Evolutionary conservation across 2,113 vertebrate species (phyloP).

Genomic region (Erythrolamprus reginae): DNA sequence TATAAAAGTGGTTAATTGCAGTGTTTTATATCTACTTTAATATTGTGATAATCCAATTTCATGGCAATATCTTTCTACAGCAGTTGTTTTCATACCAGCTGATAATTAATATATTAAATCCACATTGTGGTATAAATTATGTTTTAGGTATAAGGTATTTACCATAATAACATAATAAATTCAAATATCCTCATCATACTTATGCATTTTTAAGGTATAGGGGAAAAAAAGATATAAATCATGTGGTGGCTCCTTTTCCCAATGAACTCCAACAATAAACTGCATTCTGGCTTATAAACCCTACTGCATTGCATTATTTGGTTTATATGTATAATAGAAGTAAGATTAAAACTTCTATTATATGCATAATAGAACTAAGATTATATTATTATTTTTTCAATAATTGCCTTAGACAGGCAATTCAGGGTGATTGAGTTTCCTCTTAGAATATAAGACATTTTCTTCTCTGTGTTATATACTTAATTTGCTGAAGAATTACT

Average conservation of each 20-base stretch:
- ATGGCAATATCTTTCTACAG: neutral
- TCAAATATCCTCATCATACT: neutral
- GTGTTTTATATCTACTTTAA: neutral
- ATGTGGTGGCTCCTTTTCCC: neutral
- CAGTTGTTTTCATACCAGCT: neutral
- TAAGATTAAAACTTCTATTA: too few relatives aligned
- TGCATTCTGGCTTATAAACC: neutral
- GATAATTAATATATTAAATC: neutral
- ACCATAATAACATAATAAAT: neutral
- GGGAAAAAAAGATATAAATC: neutral
- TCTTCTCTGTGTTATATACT: neutral
- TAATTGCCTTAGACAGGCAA: neutral
- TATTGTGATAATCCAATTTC: neutral
- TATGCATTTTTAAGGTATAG: neutral
- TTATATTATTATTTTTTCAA: neutral
- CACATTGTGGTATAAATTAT: neutral
- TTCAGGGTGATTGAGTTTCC: rapidly evolving
- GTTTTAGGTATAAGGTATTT: neutral
- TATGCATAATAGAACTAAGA: too few relatives aligned
- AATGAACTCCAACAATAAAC: neutral
- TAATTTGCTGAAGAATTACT: constrained; percentile 13
- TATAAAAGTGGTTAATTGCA: neutral
- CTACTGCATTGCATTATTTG: neutral
- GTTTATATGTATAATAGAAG: neutral
- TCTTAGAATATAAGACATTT: neutral